These are phyloP conservation scores for Diplolepis rosae DNA, from an alignment of 2,888 invertebrate genomes.

Conservation along the genomic window DNA sequence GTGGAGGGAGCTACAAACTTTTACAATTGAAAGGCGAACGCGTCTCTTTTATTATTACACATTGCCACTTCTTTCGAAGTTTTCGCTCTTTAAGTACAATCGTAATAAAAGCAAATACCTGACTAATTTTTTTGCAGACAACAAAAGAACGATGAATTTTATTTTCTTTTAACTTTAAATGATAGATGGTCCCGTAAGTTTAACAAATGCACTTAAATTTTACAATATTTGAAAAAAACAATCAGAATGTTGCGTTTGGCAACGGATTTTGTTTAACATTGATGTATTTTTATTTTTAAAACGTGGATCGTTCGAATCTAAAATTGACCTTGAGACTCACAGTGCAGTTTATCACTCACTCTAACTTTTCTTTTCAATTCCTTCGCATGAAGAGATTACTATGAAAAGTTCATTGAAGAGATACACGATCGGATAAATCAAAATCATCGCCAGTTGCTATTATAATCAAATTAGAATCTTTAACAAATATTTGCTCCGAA, in stretches of 20 bases:
- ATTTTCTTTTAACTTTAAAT: constrained; percentile 17
- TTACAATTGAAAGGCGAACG: constrained; percentile 26
- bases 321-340: constrained; percentile 25
- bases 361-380: constrained; percentile 13
- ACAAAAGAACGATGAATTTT: constrained; percentile 20
- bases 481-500: constrained; percentile 29
- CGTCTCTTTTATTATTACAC: constrained; percentile 20
- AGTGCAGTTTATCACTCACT: constrained; percentile 3
- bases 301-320: constrained; percentile 9
- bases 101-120: constrained; percentile 11
- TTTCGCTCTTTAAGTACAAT: constrained; percentile 19
- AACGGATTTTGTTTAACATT: too few relatives aligned
- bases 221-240: neutral
- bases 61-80: constrained; percentile 15
- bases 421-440: constrained; percentile 17
- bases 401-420: constrained; percentile 9
- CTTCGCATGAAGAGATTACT: constrained; percentile 13
- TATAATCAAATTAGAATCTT: constrained; percentile 23
- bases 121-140: neutral
- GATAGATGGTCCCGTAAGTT: constrained; percentile 20
- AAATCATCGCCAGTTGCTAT: constrained; percentile 28
- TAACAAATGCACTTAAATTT: constrained; percentile 22
- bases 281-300: neutral
- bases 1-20: constrained; percentile 14
- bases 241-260: too few relatives aligned